These are phyloP conservation scores for Cottus gobio DNA, from an alignment of 2,113 vertebrate genomes.

Conservation along the genomic window DNA sequence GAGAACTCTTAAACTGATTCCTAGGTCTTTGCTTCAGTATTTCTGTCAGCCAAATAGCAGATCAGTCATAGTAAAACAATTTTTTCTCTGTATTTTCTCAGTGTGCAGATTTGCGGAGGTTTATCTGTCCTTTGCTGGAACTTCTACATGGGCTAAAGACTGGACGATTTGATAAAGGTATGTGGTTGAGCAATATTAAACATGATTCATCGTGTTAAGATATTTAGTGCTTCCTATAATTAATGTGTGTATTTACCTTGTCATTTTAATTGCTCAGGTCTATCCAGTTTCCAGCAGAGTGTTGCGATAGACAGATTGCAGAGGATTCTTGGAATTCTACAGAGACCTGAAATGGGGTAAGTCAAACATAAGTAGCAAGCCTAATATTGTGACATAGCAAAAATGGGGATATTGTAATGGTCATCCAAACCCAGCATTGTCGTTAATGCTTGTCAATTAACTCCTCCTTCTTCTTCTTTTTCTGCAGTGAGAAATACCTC, in stretches of 20 bases:
- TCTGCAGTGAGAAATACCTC: conserved; percentile 87
- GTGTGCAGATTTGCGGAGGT: conserved; percentile 89
- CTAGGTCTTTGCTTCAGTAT: not conserved
- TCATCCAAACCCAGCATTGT: not conserved
- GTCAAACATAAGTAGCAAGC: not conserved
- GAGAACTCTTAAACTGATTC: conserved; percentile 1
- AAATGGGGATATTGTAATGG: not conserved
- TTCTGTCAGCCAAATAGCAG: not conserved
- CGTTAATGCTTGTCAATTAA: not conserved
- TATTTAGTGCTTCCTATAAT: not conserved
- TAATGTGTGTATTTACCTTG: not conserved
- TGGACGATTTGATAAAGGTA: conserved; percentile 90
- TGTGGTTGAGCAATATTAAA: conserved; percentile 4
- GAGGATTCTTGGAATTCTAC: conserved; percentile 89
- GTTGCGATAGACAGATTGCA: conserved; percentile 92
- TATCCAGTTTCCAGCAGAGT: conserved; percentile 91
- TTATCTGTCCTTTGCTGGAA: conserved; percentile 85
- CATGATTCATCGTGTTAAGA: not conserved
- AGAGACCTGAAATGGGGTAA: conserved; percentile 92
- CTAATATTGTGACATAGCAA: not conserved
- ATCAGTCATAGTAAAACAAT: not conserved
- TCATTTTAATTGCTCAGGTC: conserved; percentile 75
- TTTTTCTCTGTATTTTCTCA: conserved; percentile 60
- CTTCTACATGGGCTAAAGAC: conserved; percentile 88
- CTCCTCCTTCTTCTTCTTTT: not conserved